Conservation (phyloP, 2,888 invertebrate species). For the Adelognathus sp. region DNA sequence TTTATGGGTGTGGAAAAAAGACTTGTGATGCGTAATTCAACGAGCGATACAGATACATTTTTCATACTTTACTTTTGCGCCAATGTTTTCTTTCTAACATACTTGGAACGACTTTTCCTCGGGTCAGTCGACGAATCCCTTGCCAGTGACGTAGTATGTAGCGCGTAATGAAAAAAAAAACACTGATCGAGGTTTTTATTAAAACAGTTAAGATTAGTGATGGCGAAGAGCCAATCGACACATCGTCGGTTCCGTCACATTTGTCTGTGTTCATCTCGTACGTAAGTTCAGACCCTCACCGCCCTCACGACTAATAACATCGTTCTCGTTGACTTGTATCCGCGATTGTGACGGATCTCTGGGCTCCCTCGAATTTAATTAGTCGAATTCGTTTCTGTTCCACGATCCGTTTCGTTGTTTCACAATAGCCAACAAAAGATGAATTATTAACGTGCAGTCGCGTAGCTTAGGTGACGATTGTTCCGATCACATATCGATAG, state of each 20-base stretch:
- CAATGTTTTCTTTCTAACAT: constrained; percentile 14
- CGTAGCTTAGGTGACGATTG: constrained; percentile 60
- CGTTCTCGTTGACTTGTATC: constrained; percentile 22
- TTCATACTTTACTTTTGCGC: constrained; percentile 11
- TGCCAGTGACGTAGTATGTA: constrained; percentile 25
- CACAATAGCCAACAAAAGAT: constrained; percentile 5
- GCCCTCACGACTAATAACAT: constrained; percentile 20
- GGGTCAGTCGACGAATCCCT: constrained; percentile 49
- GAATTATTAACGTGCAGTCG: constrained; percentile 41
- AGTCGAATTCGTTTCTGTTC: constrained; percentile 18
- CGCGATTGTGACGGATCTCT: constrained; percentile 14
- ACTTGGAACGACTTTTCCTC: constrained; percentile 33
- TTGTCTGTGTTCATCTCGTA: constrained; percentile 41
- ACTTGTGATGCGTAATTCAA: constrained; percentile 44
- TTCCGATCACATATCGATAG: constrained; percentile 62
- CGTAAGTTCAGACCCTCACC: not conserved
- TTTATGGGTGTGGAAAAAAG: constrained; percentile 1
- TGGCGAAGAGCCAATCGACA: constrained; percentile 16
- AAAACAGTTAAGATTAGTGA: constrained; percentile 35
- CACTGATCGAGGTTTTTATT: constrained; percentile 7
- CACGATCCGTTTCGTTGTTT: not conserved
- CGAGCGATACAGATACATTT: constrained; percentile 48
- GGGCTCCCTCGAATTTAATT: constrained; percentile 23
- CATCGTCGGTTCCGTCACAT: constrained; percentile 26
- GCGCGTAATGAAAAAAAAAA: not conserved